phyloP scores from a whole-genome alignment of 2,888 invertebrate species.

The Campopleginae sp. region DNA sequence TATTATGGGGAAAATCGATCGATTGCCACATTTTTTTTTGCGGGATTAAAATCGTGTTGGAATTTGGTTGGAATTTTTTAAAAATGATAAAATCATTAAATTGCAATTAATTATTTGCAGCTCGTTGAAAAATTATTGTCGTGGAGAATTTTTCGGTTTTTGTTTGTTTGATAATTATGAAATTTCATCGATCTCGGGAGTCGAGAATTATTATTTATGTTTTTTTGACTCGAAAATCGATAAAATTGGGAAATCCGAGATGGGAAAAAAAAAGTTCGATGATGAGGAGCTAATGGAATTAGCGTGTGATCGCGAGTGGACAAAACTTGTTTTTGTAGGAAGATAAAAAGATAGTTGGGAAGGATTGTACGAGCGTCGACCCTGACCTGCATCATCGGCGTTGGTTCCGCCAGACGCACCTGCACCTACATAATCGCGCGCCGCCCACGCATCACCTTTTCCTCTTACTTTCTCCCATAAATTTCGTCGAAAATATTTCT shows the following conservation, averaged over 20 bases:
- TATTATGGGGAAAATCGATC: neutral
- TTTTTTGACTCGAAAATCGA: neutral
- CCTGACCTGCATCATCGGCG: conserved; percentile 71
- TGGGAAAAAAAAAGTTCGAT: neutral
- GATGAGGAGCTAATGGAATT: neutral
- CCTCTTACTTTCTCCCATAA: conserved; percentile 76
- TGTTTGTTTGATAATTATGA: neutral
- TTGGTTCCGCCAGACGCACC: conserved; percentile 75
- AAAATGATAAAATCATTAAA: no score
- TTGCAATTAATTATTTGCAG: no score
- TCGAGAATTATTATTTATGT: neutral
- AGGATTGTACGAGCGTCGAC: conserved; percentile 60
- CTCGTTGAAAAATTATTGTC: no score
- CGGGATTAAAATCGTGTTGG: no score
- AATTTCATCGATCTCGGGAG: neutral
- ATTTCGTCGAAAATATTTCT: conserved; percentile 31
- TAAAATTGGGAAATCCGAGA: neutral
- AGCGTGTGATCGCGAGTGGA: neutral
- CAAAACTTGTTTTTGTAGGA: neutral
- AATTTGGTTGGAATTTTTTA: no score
- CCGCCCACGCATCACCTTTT: conserved; percentile 79
- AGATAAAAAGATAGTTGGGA: conserved; percentile 6
- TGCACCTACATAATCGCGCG: conserved; percentile 71
- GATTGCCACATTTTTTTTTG: no score
- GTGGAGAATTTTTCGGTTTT: neutral